A percentile compares a stretch with the other conserved stretches of the same genome.
Conservation (phyloP, 2,888 invertebrate species). For the Pterobdella sp. region DNA sequence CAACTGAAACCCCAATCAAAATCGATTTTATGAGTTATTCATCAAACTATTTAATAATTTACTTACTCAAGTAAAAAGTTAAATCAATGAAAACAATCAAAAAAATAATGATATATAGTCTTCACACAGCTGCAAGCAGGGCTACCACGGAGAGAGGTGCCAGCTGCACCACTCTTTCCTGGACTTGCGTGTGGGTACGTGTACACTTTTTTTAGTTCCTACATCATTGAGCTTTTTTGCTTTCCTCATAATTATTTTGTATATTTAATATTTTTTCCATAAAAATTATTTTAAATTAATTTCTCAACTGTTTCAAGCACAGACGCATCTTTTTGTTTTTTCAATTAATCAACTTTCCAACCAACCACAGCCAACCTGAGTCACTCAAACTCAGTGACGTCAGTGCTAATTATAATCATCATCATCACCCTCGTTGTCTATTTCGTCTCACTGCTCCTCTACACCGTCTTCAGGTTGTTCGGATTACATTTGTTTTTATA, state of each 20-base stretch:
- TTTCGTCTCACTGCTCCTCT: not conserved
- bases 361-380: not conserved
- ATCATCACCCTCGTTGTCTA: constrained; percentile 4
- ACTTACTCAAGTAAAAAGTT: too few relatives aligned
- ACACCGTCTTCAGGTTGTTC: not conserved
- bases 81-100: too few relatives aligned
- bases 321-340: not conserved
- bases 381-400: not conserved
- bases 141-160: not conserved
- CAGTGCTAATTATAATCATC: not conserved
- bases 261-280: too few relatives aligned
- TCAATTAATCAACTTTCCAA: not conserved
- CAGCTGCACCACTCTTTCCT: not conserved
- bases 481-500: not conserved
- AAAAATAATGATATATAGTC: too few relatives aligned
- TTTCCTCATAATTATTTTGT: too few relatives aligned
- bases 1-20: too few relatives aligned
- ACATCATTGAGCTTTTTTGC: too few relatives aligned
- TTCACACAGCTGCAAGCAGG: not conserved
- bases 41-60: too few relatives aligned
- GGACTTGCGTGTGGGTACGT: too few relatives aligned
- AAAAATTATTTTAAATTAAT: too few relatives aligned
- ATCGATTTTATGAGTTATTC: too few relatives aligned
- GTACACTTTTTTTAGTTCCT: too few relatives aligned
- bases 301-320: not conserved